phyloP scores from a whole-genome alignment of 2,797 vertebrate genomes.

The Malacoraja senta region DNA sequence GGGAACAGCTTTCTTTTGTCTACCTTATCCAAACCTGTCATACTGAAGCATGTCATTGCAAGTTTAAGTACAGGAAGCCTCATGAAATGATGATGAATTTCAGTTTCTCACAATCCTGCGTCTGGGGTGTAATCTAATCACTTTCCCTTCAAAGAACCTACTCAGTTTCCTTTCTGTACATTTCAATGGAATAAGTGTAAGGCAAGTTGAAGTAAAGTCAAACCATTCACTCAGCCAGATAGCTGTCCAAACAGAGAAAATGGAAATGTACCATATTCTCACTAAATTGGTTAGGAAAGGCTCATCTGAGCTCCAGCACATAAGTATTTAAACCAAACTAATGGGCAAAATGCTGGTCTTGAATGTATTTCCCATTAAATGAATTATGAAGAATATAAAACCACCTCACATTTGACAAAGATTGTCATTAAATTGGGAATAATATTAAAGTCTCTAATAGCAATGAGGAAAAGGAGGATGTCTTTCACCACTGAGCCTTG shows the following conservation, averaged over 20 bases:
- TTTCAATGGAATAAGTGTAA: background rate
- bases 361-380: background rate
- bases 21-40: no score
- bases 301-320: background rate
- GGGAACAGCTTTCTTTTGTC: no score
- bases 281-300: background rate
- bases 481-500: no score
- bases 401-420: background rate
- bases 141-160: background rate
- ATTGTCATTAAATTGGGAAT: slow-evolving; percentile 4
- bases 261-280: background rate
- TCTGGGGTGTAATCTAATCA: background rate
- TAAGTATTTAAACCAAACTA: background rate
- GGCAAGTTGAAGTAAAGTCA: background rate
- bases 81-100: background rate
- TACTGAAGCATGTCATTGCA: background rate
- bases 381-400: background rate
- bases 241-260: background rate
- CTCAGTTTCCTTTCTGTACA: background rate
- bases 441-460: background rate
- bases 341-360: background rate
- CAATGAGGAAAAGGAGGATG: background rate
- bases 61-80: background rate
- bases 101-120: background rate
- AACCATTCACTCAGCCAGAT: background rate